Base-by-base conservation (phyloP, 2,888 invertebrate genomes). In the Prenolepis imparis region DNA sequence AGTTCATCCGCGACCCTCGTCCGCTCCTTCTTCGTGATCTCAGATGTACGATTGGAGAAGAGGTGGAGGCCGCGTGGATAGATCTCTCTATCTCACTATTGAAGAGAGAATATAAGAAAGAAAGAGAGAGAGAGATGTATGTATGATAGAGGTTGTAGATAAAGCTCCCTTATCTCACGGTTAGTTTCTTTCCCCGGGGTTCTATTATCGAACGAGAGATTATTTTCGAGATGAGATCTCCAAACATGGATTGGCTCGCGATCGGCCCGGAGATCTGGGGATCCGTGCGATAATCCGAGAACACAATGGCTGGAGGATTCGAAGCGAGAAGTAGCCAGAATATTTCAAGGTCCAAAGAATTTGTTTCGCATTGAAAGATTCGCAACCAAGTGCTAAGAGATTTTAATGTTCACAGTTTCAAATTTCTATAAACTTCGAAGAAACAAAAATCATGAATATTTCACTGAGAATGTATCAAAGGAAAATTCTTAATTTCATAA, bases 1-100 rank as follows among this genome's bases (percentile, higher is more conserved):
- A 59, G 70, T 80, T 70, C 78, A 68, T 68, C 36, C 68, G 78
- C 68, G 78, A 78, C 32, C 78, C 74, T 70, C 44, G 61, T 63
- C 84, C 84, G 68, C 83, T 73, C 52, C 82, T 81, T 70, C 84
- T 64, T 83, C 44, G 72, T 72, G 72, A 80, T 80, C 59, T 72
- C 18, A 72, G 72, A 80, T 59, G 59, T 44, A 28, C 44, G 59
- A 78, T 78, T 78, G 70, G 32, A 59, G 18, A 59, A 55, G 39
- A 21, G 68, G 72, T 59, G 59, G 39, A 70, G 55, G 28, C 59
- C 72, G 72, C 72, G 72, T n/a, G 72, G 44, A 72, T 78, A 72
- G 78, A 80, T 80, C 72, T 80, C 70, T 78, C 59, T 72, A 80
- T 80, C 72, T 48, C 24, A 59, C 59, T 72, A 78, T 70, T 78